A percentile compares a stretch with the other conserved stretches of the same genome.
Evolutionary conservation across 2,797 vertebrate species (phyloP).

Genomic region (Fratercula arctica): DNA sequence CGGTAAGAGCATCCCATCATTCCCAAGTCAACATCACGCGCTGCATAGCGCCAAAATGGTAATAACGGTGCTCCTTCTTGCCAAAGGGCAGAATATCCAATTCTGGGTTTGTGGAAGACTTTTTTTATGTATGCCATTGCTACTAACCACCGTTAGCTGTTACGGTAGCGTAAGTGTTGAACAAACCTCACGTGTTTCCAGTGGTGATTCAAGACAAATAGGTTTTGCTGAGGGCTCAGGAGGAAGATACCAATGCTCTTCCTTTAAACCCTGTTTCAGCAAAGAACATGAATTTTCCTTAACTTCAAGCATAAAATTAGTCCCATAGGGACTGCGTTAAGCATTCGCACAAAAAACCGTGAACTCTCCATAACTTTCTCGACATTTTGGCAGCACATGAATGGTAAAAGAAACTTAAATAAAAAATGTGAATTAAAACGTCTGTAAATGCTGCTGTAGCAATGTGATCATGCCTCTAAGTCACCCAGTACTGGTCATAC

Average conservation of each 20-base stretch:
- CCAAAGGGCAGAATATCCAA: not conserved
- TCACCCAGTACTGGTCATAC: slow-evolving; percentile 64
- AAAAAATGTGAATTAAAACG: not conserved
- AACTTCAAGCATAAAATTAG: not conserved
- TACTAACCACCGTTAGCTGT: not conserved
- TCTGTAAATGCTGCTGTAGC: not conserved
- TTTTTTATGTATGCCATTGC: not conserved
- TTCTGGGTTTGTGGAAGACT: not conserved
- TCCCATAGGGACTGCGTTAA: not conserved
- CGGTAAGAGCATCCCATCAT: not conserved
- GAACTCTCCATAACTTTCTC: not conserved
- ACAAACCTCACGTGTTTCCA: not conserved
- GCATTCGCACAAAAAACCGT: not conserved
- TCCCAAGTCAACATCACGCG: not conserved
- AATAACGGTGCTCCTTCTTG: not conserved
- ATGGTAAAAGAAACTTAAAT: not conserved
- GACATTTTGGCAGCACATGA: slow-evolving; percentile 61
- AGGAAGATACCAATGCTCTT: not conserved
- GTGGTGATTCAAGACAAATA: not conserved
- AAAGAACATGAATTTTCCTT: not conserved
- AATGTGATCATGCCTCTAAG: slow-evolving; percentile 53
- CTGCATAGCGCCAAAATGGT: not conserved
- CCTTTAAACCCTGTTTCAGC: not conserved
- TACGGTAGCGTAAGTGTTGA: rapidly evolving
- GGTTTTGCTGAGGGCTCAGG: not conserved